These are phyloP conservation scores for Periophthalmodon schlosseri DNA, from an alignment of 2,113 vertebrate species.

Conservation along the genomic window DNA sequence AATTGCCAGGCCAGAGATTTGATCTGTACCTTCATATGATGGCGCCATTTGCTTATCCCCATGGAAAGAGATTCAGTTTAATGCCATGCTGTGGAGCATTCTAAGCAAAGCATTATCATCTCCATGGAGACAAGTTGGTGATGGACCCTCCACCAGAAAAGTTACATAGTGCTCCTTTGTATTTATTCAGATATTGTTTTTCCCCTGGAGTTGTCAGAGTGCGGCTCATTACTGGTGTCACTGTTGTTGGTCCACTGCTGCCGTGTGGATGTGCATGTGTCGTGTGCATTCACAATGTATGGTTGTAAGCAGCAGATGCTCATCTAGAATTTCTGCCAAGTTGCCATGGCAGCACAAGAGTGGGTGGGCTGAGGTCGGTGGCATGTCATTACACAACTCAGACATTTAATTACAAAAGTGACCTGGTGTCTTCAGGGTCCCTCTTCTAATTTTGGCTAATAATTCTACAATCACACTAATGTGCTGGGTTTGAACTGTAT, in stretches of 20 bases:
- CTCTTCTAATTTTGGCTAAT: constrained; percentile 30
- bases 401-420: constrained; percentile 56
- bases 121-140: too few species aligned
- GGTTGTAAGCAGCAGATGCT: constrained; percentile 70
- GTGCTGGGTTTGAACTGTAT: background rate
- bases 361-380: constrained; percentile 47
- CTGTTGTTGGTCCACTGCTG: constrained; percentile 30
- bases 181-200: background rate
- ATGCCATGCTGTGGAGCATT: too few species aligned
- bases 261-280: constrained; percentile 28
- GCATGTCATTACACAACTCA: constrained; percentile 50
- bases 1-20: too few species aligned
- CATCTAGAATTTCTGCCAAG: constrained; percentile 59
- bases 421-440: constrained; percentile 36
- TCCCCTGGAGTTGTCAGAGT: background rate
- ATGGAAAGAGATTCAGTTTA: too few species aligned
- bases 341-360: constrained; percentile 69
- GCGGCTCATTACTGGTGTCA: constrained; percentile 48
- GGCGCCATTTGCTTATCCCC: too few species aligned
- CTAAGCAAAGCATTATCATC: too few species aligned
- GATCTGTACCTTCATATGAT: too few species aligned
- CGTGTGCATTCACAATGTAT: constrained; percentile 29
- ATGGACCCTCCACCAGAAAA: too few species aligned
- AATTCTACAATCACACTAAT: background rate
- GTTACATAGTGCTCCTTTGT: too few species aligned